Conservation (phyloP, 2,888 invertebrate genomes). For the Dermolepida albohirtum region DNA sequence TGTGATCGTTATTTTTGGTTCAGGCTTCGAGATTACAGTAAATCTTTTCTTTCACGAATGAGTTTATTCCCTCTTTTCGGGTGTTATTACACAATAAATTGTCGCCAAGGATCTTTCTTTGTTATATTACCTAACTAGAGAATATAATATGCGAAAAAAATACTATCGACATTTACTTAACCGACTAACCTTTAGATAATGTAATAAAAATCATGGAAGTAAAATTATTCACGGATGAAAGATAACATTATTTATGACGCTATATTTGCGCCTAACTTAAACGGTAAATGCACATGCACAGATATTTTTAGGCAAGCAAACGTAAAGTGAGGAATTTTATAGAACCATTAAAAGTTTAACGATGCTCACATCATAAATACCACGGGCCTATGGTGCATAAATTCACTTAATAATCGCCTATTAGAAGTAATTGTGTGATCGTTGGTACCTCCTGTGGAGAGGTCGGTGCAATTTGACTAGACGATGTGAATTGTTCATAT, state of each 20-base stretch:
- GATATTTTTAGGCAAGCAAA: slow-evolving; percentile 23
- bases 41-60: no score
- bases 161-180: slow-evolving; percentile 6
- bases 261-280: slow-evolving; percentile 14
- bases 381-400: slow-evolving; percentile 37
- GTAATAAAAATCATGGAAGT: slow-evolving; percentile 16
- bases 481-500: background rate
- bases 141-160: no score
- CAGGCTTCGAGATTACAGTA: no score
- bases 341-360: slow-evolving; percentile 46
- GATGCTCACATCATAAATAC: slow-evolving; percentile 44
- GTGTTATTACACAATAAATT: no score
- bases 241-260: slow-evolving; percentile 27
- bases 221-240: slow-evolving; percentile 33
- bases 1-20: no score
- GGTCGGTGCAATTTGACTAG: slow-evolving; percentile 5
- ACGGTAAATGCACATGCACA: slow-evolving; percentile 26
- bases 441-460: slow-evolving; percentile 15
- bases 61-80: no score
- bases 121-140: no score
- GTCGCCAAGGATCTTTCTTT: no score
- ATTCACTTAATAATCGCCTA: slow-evolving; percentile 34
- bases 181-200: slow-evolving; percentile 24
- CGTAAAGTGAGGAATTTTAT: slow-evolving; percentile 48
- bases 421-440: slow-evolving; percentile 36